Conservation (phyloP, 2,797 vertebrate species). For the Urosaurus nigricauda region DNA sequence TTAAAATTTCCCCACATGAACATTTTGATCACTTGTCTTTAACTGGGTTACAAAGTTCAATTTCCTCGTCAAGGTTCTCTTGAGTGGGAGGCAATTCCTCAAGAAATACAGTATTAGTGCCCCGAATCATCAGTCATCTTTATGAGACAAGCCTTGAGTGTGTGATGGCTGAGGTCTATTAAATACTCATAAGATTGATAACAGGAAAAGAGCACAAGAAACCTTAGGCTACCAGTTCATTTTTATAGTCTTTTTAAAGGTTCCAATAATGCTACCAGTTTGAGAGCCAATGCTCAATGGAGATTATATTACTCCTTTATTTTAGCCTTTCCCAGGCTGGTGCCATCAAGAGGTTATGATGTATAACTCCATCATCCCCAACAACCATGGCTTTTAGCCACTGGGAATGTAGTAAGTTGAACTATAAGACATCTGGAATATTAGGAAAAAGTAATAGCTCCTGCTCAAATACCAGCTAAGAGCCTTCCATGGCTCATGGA, state of each 20-base stretch:
- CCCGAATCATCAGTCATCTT: constrained; percentile 66
- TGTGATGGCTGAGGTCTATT: constrained; percentile 69
- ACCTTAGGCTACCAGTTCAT: constrained; percentile 53
- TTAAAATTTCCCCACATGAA: constrained; percentile 56
- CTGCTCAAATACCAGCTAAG: not conserved
- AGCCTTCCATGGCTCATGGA: not conserved
- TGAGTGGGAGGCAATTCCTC: constrained; percentile 67
- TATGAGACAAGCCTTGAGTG: constrained; percentile 72
- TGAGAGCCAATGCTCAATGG: constrained; percentile 8
- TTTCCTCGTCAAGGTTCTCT: constrained; percentile 77
- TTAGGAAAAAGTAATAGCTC: not conserved
- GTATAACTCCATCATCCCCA: not conserved
- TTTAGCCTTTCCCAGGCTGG: not conserved
- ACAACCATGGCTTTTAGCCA: not conserved
- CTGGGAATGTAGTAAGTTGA: not conserved
- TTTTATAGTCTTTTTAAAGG: constrained; percentile 52
- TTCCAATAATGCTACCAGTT: constrained; percentile 26
- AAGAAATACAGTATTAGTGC: constrained; percentile 60
- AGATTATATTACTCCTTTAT: not conserved
- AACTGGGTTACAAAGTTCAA: constrained; percentile 73
- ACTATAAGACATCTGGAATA: not conserved
- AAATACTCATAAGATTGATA: constrained; percentile 73
- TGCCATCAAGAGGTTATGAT: not conserved
- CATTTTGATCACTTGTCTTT: constrained; percentile 67
- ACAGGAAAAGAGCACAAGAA: constrained; percentile 63